Base-by-base conservation (phyloP, 1,140 invertebrate genomes). In the Neotoxoptera formosana region DNA sequence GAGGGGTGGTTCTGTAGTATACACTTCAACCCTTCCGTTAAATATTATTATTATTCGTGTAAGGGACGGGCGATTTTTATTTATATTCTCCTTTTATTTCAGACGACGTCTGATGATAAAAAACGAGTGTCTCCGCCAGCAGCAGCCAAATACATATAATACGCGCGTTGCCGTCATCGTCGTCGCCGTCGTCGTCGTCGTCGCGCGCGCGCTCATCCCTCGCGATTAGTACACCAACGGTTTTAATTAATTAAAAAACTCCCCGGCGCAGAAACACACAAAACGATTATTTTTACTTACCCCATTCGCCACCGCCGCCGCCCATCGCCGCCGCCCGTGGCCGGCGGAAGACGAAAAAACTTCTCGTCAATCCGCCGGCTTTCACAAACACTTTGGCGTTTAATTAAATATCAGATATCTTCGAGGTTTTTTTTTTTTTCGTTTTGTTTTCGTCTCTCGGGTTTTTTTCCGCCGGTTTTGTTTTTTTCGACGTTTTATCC, bases 201-300 rank as follows among this genome's bases (percentile, higher is more conserved):
- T 34, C 51, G 87, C 48, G 48, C 87, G n/a, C 47, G 48, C n/a
- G 87, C 67, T 81, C 91, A 30, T 84, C 81, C 76, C 76, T 86
- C 36, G 67, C 60, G 76, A 93, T 93, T 93, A 93, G 91, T 93
- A 53, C 41, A 60, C 91, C 91, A 34, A 21, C 34, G 76, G 86
- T 93, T 93, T 93, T 93, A 93, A 93, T 93, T 93, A 93, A 93
- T 93, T 93, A 93, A 93, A 91, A 93, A 93, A 45, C 81, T 86
- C 91, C 76, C 25, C 81, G n/a, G 47, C 48, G 47, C 47, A 41
- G 81, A 93, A 53, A 93, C 81, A 84, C 81, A 84, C 48, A 84
- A 93, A 93, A 84, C 91, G 91, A 93, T 81, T 93, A 84, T 93
- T 93, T 93, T 83, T 86, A 86, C 81, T 93, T 83, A 86, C 48